A percentile compares a stretch with the other conserved stretches of the same genome.
phyloP scores from a whole-genome alignment of 30 jellyfish, hydroid and myxozoan genomes.

The Aurelia sp. region DNA sequence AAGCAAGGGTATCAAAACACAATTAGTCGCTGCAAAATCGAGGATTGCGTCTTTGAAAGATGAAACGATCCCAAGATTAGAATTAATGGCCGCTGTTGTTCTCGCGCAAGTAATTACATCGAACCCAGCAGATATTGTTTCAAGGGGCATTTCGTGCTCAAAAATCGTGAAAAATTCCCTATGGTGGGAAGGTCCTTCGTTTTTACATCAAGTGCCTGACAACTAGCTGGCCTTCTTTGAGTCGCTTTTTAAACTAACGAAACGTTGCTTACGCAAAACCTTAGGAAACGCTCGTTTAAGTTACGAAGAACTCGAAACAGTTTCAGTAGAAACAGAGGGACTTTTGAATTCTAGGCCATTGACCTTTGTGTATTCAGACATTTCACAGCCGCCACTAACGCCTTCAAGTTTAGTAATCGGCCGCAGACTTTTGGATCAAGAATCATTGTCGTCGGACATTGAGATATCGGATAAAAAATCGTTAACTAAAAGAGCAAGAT shows the following conservation, averaged over 20 bases:
- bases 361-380: slow-evolving; percentile 4
- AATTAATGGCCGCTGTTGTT: neutral
- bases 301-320: slow-evolving; percentile 42
- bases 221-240: slow-evolving; percentile 10
- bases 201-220: neutral
- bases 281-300: neutral
- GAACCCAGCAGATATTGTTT: slow-evolving; percentile 30
- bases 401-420: slow-evolving; percentile 7
- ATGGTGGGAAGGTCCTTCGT: slow-evolving; percentile 26
- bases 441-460: neutral
- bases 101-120: neutral
- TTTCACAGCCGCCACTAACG: slow-evolving; percentile 23
- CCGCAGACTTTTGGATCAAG: slow-evolving; percentile 9
- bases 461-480: slow-evolving; percentile 11
- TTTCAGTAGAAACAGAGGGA: slow-evolving; percentile 24
- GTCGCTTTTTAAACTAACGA: neutral
- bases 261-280: neutral
- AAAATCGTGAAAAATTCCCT: neutral
- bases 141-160: slow-evolving; percentile 6
- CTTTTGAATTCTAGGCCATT: slow-evolving; percentile 22
- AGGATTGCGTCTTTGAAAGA: slow-evolving; percentile 11
- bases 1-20: neutral
- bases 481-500: slow-evolving; percentile 19
- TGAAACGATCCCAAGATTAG: slow-evolving; percentile 11
- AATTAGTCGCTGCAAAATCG: slow-evolving; percentile 18